Evolutionary conservation across 2,888 invertebrate species (phyloP).

Genomic region (Eupithecia subumbrata): DNA sequence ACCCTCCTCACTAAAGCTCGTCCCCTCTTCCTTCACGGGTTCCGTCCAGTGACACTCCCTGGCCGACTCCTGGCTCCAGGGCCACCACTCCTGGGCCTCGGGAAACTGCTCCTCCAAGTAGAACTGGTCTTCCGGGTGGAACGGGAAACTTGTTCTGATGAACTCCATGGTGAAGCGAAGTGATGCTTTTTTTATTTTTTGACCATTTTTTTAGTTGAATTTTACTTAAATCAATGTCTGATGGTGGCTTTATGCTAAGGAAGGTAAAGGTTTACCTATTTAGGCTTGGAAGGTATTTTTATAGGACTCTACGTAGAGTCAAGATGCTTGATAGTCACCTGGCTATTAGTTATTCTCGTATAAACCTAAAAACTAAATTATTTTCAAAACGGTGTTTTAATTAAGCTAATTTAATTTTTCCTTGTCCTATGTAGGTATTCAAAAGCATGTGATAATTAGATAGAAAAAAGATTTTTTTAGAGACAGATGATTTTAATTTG

Average conservation of each 20-base stretch:
- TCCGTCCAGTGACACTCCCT: conserved; percentile 46
- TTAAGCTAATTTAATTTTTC: not conserved
- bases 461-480: not conserved
- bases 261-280: no score
- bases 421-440: not conserved
- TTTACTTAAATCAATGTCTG: not conserved
- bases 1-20: conserved; percentile 65
- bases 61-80: conserved; percentile 63
- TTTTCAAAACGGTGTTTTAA: not conserved
- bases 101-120: conserved; percentile 30
- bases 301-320: not conserved
- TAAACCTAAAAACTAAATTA: not conserved
- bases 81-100: conserved; percentile 46
- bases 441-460: not conserved
- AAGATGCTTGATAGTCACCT: not conserved
- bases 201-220: not conserved
- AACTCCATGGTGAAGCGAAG: conserved; percentile 38
- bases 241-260: not conserved
- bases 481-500: not conserved
- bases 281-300: not conserved
- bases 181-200: not conserved
- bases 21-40: conserved; percentile 33
- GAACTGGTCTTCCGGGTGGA: conserved; percentile 30
- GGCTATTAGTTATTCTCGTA: no score
- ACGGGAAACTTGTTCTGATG: conserved; percentile 36